A percentile compares a stretch with the other conserved stretches of the same genome.
Conservation (phyloP, 2,888 invertebrate species). For the Marronus borbonicus region DNA sequence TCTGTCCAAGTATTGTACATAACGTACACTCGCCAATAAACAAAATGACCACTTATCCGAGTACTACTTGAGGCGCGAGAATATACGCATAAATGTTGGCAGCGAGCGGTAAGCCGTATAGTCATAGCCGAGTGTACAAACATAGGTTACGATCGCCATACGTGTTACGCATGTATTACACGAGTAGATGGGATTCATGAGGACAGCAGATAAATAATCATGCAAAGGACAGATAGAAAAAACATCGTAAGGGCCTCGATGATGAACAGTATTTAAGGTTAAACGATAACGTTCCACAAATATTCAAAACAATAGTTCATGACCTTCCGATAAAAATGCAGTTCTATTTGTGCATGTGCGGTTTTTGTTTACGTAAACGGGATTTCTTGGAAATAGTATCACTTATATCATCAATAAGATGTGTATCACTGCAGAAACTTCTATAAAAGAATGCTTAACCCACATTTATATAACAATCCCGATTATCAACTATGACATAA, state of each 20-base stretch:
- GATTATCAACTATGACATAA: no score
- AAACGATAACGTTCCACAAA: not conserved
- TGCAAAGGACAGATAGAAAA: not conserved
- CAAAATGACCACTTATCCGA: no score
- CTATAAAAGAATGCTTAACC: no score
- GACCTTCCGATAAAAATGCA: constrained; percentile 19
- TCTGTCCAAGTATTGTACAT: not conserved
- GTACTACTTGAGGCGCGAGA: no score
- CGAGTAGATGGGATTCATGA: not conserved
- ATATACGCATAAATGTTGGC: no score
- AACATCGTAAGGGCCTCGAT: not conserved
- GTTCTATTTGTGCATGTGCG: not conserved
- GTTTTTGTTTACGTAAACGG: not conserved
- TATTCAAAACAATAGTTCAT: constrained; percentile 4
- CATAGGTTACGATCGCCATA: not conserved
- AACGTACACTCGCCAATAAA: no score
- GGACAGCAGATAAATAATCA: not conserved
- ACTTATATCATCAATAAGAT: no score
- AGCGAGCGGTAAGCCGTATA: no score
- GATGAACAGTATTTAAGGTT: not conserved
- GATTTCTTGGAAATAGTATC: no score
- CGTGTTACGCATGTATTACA: constrained; percentile 5
- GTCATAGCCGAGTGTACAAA: not conserved
- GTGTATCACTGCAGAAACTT: no score
- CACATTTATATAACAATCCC: no score